These are phyloP conservation scores for Polyodon spathula DNA, from an alignment of 2,113 vertebrate genomes.

Conservation along the genomic window DNA sequence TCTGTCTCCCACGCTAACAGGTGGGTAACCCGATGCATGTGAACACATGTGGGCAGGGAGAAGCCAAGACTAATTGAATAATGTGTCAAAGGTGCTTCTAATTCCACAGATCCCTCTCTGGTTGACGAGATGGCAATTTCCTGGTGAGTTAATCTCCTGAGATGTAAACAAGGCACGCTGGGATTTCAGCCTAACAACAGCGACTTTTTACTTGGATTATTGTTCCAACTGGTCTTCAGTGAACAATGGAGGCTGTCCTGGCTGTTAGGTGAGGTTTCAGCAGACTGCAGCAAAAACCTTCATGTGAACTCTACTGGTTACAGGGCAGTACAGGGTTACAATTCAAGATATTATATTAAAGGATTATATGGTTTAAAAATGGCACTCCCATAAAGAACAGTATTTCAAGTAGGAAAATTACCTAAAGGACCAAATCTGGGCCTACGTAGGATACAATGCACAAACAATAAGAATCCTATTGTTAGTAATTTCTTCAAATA, in stretches of 20 bases:
- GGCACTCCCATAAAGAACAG: no score
- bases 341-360: no score
- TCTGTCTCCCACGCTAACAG: constrained; percentile 21
- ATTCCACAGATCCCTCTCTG: constrained; percentile 18
- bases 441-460: no score
- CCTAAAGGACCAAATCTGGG: no score
- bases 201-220: neutral
- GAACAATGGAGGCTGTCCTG: constrained; percentile 18
- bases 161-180: neutral
- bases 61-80: constrained; percentile 22
- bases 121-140: constrained; percentile 23
- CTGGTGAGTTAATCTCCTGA: constrained; percentile 8
- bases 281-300: constrained; percentile 10
- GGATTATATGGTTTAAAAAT: no score
- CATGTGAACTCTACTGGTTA: constrained; percentile 35
- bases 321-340: no score
- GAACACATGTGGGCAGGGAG: neutral
- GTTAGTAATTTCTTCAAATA: no score
- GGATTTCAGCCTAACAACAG: constrained; percentile 3
- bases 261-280: constrained; percentile 25
- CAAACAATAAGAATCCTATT: no score
- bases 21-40: constrained; percentile 28
- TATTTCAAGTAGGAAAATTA: no score
- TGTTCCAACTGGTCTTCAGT: constrained; percentile 24
- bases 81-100: constrained; percentile 25